Evolutionary conservation across 2,113 vertebrate genomes (phyloP).

Genomic region (Excalfactoria chinensis): DNA sequence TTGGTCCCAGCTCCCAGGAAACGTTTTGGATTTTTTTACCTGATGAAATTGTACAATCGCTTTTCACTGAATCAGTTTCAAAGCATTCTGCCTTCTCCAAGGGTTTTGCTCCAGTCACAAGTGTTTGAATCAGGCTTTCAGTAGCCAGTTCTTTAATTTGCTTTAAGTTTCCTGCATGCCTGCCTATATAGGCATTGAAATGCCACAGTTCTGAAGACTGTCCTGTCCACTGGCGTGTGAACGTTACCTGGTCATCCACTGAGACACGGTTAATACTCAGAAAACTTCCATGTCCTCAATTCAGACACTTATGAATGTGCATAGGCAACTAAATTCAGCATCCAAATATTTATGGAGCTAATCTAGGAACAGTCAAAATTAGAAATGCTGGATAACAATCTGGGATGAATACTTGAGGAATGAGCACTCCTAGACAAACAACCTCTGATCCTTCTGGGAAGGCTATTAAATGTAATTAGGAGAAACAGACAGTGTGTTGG

Average conservation of each 20-base stretch:
- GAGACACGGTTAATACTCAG: not conserved
- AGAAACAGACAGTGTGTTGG: not conserved
- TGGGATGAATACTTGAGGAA: fast-evolving
- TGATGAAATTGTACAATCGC: not conserved
- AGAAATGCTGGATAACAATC: not conserved
- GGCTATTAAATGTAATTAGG: not conserved
- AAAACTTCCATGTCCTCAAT: not conserved
- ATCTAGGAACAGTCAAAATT: fast-evolving
- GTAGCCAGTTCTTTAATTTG: not conserved
- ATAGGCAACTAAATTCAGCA: not conserved
- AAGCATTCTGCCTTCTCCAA: not conserved
- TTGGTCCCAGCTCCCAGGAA: not conserved
- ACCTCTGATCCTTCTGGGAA: not conserved
- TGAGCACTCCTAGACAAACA: not conserved
- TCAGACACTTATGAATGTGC: not conserved
- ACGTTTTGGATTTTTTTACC: not conserved
- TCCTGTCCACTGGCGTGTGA: not conserved
- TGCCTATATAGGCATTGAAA: fast-evolving
- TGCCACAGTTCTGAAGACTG: not conserved
- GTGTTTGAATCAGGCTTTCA: not conserved
- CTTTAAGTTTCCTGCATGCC: not conserved
- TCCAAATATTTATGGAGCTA: not conserved
- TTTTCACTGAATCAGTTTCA: not conserved
- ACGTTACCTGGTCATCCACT: not conserved
- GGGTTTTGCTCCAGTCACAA: not conserved